Evolutionary conservation across 1,140 invertebrate genomes (phyloP), one percentile per base, ranked within the genome.

Genomic region (Bombus difficillimus): DNA sequence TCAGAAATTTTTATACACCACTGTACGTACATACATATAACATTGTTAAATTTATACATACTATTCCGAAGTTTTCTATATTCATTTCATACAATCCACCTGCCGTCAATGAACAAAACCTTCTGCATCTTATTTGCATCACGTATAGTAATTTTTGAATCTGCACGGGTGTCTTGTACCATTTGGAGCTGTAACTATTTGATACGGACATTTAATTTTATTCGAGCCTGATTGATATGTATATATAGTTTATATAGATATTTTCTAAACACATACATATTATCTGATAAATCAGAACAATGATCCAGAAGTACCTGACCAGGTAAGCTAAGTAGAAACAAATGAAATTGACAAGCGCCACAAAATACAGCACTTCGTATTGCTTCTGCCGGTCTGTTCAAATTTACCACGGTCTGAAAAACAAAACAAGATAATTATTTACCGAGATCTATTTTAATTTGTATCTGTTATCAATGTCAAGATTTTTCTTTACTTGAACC

Each of bases 391-490:
- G 57, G 57, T 32, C 15, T 34, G 32, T 64, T 0, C 1, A 77
- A 41, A 0, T 62, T 37, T 12, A 41, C 5, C 4, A 64, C 57
- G 12, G 10, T 22, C 76, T 78, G 25, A 22, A 37, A 18, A n/a
- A 39, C n/a, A 9, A 25, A 9, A 8, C 22, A 0, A 4, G 1
- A 62, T 3, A 62, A 0, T 59, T 59, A 28, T 0, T 5, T 59
- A 25, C 32, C 0, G 25, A 13, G 0, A 53, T 37, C 3, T 3
- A 5, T 75, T 15, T 15, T 12, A 15, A 75, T 34, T 9, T 57
- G 25, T 53, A 28, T 28, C 8, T 28, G 4, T 13, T 28, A 18
- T 68, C 4, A 25, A 6, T 69, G 3, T 15, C 6, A n/a, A 37
- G 28, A 10, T 37, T 64, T 2, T n/a, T 13, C 22, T 64, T 73